These are phyloP conservation scores for Phengaris alcon DNA, from an alignment of 2,888 invertebrate genomes.

Conservation along the genomic window DNA sequence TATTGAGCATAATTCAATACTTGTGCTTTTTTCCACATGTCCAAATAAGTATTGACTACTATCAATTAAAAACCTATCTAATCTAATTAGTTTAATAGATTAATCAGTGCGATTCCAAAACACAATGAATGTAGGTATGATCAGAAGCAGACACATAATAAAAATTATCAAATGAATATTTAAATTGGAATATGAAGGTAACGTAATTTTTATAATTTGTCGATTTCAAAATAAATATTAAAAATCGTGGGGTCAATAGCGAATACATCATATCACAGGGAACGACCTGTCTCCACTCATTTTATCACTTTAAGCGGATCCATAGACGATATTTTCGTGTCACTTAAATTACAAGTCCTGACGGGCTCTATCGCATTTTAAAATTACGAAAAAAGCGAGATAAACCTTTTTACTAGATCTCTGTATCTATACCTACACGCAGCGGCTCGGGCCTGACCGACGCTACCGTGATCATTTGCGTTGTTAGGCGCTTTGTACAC, in stretches of 20 bases:
- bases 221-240: neutral
- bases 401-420: neutral
- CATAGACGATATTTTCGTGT: neutral
- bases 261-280: conserved; percentile 15
- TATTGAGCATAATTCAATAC: neutral
- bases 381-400: conserved; percentile 28
- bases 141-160: too few relatives aligned
- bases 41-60: neutral
- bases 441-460: neutral
- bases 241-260: conserved; percentile 1
- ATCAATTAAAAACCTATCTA: neutral
- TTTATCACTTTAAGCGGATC: conserved; percentile 13
- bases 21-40: neutral
- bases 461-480: neutral
- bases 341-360: conserved; percentile 10
- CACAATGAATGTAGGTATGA: too few relatives aligned
- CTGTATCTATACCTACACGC: neutral
- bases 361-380: conserved; percentile 19
- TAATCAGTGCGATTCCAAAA: neutral
- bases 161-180: too few relatives aligned
- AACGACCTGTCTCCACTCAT: neutral
- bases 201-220: neutral
- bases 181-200: neutral
- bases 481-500: neutral
- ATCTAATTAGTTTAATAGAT: neutral